Conservation (phyloP, 2,888 invertebrate species). For the Diploptera punctata region DNA sequence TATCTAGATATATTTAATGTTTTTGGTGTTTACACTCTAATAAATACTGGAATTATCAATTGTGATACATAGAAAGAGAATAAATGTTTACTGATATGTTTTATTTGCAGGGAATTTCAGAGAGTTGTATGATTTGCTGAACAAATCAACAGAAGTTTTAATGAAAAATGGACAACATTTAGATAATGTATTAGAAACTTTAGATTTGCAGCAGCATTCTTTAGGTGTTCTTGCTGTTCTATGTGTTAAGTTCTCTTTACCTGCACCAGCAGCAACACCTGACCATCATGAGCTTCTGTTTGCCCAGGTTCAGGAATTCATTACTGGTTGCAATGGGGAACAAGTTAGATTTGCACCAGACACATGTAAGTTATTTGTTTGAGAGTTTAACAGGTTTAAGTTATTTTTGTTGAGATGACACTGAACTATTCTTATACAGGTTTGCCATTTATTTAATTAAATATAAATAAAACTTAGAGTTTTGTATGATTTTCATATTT, state of each 20-base stretch:
- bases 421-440: no score
- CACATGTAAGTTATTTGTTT: slow-evolving; percentile 85
- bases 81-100: no score
- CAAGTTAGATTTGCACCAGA: slow-evolving; percentile 89
- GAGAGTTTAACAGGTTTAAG: no score
- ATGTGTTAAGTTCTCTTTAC: slow-evolving; percentile 75
- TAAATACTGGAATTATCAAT: neutral
- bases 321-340: slow-evolving; percentile 85
- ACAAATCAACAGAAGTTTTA: slow-evolving; percentile 81
- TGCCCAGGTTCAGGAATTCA: slow-evolving; percentile 85
- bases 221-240: slow-evolving; percentile 87
- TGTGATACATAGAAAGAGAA: no score
- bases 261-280: slow-evolving; percentile 48
- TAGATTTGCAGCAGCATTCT: slow-evolving; percentile 91
- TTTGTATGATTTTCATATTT: no score
- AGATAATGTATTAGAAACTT: slow-evolving; percentile 88
- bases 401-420: no score
- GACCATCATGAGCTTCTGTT: slow-evolving; percentile 61
- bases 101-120: slow-evolving; percentile 71
- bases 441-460: no score
- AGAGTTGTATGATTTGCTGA: slow-evolving; percentile 75
- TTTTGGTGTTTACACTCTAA: neutral
- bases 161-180: slow-evolving; percentile 84
- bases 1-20: neutral
- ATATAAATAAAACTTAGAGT: no score